These are phyloP conservation scores for Balaeniceps rex DNA, from an alignment of 2,113 vertebrate genomes.

Conservation along the genomic window DNA sequence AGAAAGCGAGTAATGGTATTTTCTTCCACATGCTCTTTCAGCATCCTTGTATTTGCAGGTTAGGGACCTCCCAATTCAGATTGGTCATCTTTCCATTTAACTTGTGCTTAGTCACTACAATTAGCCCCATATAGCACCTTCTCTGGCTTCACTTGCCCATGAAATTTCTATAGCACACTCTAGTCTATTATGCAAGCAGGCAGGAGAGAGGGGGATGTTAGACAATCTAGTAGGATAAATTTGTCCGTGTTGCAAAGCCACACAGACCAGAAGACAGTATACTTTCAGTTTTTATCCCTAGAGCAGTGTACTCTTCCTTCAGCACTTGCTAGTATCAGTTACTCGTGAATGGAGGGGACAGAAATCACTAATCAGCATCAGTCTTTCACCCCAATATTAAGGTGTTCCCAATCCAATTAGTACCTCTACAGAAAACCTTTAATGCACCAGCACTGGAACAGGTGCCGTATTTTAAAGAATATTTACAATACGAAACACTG, in stretches of 20 bases:
- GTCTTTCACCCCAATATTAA: background rate
- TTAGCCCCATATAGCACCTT: background rate
- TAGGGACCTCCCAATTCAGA: background rate
- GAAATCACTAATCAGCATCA: background rate
- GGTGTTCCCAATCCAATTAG: background rate
- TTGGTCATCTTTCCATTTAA: background rate
- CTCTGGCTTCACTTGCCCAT: background rate
- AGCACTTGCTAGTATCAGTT: background rate
- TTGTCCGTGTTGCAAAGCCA: background rate
- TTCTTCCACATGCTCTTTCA: background rate
- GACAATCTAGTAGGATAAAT: background rate
- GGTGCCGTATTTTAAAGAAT: background rate
- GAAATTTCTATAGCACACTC: background rate
- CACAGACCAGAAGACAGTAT: background rate
- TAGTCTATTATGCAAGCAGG: background rate
- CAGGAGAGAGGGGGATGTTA: background rate
- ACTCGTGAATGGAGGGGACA: background rate
- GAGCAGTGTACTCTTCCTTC: background rate
- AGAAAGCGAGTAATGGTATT: background rate
- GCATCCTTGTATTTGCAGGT: background rate
- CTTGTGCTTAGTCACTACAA: background rate
- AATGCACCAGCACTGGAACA: background rate
- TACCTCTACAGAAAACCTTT: background rate
- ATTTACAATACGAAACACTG: background rate
- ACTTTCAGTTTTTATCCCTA: background rate